Conservation (phyloP, 2,888 invertebrate species). For the Dasypolia templi region DNA sequence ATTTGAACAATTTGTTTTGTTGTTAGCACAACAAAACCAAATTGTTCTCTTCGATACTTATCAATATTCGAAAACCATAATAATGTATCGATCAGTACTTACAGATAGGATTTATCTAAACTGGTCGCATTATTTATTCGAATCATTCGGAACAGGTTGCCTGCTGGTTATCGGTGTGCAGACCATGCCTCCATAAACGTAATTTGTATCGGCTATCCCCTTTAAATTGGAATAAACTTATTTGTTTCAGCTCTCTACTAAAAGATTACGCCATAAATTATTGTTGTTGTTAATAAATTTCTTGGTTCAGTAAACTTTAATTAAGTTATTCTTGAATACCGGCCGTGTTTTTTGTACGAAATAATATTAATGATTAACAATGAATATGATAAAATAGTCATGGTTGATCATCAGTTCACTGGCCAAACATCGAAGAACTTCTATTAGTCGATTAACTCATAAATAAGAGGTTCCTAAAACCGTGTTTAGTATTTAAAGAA, state of each 20-base stretch:
- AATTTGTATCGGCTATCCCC: conserved; percentile 85
- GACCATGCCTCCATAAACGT: conserved; percentile 85
- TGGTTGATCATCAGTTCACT: conserved; percentile 34
- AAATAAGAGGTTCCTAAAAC: conserved; percentile 11
- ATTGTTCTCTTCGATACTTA: conserved; percentile 39
- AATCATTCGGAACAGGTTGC: conserved; percentile 86
- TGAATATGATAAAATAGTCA: conserved; percentile 43
- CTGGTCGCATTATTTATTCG: conserved; percentile 86
- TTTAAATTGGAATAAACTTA: conserved; percentile 85
- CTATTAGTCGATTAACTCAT: conserved; percentile 11
- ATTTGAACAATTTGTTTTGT: too few relatives aligned
- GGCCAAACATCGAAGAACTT: conserved; percentile 25
- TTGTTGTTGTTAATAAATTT: conserved; percentile 75
- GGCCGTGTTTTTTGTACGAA: conserved; percentile 39
- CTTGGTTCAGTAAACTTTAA: conserved; percentile 74
- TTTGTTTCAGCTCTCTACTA: conserved; percentile 79
- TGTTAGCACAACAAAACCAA: conserved; percentile 41
- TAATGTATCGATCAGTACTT: conserved; percentile 86
- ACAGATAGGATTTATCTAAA: conserved; percentile 88
- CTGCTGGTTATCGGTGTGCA: conserved; percentile 82
- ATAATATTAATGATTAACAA: conserved; percentile 56
- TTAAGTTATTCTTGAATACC: conserved; percentile 65
- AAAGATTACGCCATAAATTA: conserved; percentile 79
- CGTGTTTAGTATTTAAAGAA: conserved; percentile 1
- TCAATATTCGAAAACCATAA: conserved; percentile 75